These are phyloP conservation scores for Bolborhynchus lineola DNA, from an alignment of 2,113 vertebrate species.

Conservation along the genomic window DNA sequence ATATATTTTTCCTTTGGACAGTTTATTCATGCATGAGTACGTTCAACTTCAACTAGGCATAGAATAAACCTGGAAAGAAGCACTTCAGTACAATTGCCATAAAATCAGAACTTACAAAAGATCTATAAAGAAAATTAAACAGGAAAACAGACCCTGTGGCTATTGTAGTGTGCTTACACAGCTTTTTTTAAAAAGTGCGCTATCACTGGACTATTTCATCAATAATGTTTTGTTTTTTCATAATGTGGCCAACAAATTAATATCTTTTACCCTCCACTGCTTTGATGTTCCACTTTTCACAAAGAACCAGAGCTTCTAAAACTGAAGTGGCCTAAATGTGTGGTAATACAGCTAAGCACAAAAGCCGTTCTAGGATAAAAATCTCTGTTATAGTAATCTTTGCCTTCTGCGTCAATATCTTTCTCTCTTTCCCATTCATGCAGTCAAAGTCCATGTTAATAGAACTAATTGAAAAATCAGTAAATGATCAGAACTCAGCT, in stretches of 20 bases:
- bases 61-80: not conserved
- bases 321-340: not conserved
- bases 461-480: slow-evolving; percentile 11
- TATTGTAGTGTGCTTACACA: not conserved
- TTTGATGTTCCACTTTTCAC: not conserved
- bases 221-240: not conserved
- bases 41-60: not conserved
- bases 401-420: not conserved
- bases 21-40: not conserved
- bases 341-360: not conserved
- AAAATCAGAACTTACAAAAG: not conserved
- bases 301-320: not conserved
- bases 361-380: not conserved
- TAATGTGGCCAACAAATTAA: not conserved
- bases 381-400: not conserved
- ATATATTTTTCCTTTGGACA: not conserved
- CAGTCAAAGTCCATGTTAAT: not conserved
- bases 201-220: not conserved
- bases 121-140: not conserved
- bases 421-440: not conserved
- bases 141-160: not conserved
- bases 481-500: not conserved
- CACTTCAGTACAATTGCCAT: not conserved
- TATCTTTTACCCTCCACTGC: fast-evolving
- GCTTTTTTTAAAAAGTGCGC: not conserved